Percentiles rank a stretch among this genome's conserved stretches.
phyloP scores from a whole-genome alignment of 1,140 invertebrate species.

The Cecropterus lyciades region DNA sequence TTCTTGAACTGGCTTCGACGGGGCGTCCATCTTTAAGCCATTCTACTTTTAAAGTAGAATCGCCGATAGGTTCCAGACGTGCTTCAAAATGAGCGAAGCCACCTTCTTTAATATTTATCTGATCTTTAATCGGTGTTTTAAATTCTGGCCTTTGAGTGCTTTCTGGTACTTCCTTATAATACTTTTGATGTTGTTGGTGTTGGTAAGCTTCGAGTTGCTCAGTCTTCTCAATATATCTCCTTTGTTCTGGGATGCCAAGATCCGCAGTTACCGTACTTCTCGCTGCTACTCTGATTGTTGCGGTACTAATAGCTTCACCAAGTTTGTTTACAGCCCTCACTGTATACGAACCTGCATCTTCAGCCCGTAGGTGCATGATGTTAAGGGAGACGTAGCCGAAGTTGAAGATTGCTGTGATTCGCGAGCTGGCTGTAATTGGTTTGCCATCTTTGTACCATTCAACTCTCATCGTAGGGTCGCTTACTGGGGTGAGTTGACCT shows the following conservation, averaged over 20 bases:
- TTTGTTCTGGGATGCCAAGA: constrained; percentile 95
- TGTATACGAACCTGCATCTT: constrained; percentile 96
- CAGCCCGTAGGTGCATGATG: constrained; percentile 97
- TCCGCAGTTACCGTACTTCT: constrained; percentile 93
- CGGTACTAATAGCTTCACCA: constrained; percentile 93
- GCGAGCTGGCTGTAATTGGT: constrained; percentile 96
- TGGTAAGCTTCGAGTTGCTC: constrained; percentile 97
- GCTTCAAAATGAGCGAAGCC: constrained; percentile 98
- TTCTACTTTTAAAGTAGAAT: constrained; percentile 95
- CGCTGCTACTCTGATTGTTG: constrained; percentile 90
- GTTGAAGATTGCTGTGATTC: constrained; percentile 98
- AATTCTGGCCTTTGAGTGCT: constrained; percentile 93
- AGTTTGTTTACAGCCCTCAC: constrained; percentile 94
- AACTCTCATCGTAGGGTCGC: constrained; percentile 98
- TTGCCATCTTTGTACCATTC: constrained; percentile 99
- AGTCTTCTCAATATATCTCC: constrained; percentile 96
- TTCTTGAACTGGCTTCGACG: constrained; percentile 96
- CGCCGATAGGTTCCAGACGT: constrained; percentile 95
- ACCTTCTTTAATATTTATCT: constrained; percentile 94
- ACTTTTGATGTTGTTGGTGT: constrained; percentile 90
- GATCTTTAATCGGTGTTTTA: constrained; percentile 96
- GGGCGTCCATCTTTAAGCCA: constrained; percentile 97
- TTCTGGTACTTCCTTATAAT: constrained; percentile 91
- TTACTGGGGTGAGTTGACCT: constrained; percentile 96
- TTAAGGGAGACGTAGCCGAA: constrained; percentile 99